Conservation (phyloP, 2,113 vertebrate species). For the Ailuropoda melanoleuca region DNA sequence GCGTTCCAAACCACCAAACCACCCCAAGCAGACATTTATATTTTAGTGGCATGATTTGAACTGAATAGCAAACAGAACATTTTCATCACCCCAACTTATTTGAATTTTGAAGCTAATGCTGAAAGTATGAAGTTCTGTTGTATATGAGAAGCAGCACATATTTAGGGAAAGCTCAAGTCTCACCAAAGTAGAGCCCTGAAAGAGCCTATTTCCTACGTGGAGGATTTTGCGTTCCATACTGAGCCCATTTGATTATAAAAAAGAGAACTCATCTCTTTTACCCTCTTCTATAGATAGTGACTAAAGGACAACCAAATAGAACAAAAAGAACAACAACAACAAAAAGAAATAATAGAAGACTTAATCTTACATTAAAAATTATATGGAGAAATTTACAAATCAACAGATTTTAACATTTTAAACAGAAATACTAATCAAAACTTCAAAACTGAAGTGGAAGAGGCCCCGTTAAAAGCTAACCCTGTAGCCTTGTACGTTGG, state of each 20-base stretch:
- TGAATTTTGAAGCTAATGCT: not conserved
- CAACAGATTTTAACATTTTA: not conserved
- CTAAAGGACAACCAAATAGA: not conserved
- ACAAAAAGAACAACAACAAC: not conserved
- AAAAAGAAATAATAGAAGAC: not conserved
- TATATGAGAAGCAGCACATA: not conserved
- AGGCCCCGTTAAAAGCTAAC: not conserved
- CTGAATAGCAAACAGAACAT: not conserved
- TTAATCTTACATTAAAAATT: not conserved
- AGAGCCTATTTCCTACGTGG: not conserved
- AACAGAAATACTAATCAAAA: not conserved
- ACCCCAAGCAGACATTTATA: accelerated
- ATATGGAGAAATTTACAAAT: not conserved
- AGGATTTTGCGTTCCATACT: not conserved
- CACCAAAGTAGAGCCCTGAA: not conserved
- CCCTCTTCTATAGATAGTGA: not conserved
- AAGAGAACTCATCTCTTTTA: not conserved
- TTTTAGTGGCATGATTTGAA: not conserved
- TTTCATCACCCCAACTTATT: not conserved
- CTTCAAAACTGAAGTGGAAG: not conserved
- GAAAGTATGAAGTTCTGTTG: not conserved
- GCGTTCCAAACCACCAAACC: not conserved
- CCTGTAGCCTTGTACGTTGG: not conserved
- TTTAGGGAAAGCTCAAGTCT: not conserved
- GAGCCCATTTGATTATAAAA: not conserved